These are phyloP conservation scores for Mareca strepera DNA, from an alignment of 2,797 vertebrate species.

Conservation along the genomic window DNA sequence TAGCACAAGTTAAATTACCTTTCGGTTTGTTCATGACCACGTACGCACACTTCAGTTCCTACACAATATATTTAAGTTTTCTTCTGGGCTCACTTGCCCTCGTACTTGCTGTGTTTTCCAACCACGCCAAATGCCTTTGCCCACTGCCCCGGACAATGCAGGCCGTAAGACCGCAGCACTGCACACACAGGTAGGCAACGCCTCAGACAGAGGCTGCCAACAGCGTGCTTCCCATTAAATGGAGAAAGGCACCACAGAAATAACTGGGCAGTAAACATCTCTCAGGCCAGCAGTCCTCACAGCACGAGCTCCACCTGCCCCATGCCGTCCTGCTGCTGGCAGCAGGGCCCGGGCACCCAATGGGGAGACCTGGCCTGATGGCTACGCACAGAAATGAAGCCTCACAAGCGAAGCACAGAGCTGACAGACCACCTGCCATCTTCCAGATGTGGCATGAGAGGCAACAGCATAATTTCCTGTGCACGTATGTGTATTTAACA, in stretches of 20 bases:
- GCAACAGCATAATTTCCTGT: neutral
- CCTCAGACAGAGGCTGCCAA: neutral
- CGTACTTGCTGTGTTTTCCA: neutral
- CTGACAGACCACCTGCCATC: neutral
- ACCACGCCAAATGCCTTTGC: no score
- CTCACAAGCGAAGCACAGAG: neutral
- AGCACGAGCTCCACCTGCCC: neutral
- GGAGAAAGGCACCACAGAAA: neutral
- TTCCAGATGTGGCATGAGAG: neutral
- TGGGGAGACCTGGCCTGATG: neutral
- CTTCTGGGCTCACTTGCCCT: neutral
- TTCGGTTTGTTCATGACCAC: neutral
- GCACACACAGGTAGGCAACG: neutral
- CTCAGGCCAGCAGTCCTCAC: neutral
- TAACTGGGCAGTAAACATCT: neutral
- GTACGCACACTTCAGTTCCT: neutral
- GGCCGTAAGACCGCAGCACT: neutral
- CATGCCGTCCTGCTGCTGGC: neutral
- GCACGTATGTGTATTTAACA: neutral
- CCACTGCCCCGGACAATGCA: neutral
- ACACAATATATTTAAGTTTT: neutral
- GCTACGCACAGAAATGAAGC: neutral
- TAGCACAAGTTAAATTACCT: neutral
- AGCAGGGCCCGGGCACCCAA: neutral
- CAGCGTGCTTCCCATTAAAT: fast-evolving